Base-by-base conservation (phyloP, 2,888 invertebrate species). In the Zele albiditarsus region DNA sequence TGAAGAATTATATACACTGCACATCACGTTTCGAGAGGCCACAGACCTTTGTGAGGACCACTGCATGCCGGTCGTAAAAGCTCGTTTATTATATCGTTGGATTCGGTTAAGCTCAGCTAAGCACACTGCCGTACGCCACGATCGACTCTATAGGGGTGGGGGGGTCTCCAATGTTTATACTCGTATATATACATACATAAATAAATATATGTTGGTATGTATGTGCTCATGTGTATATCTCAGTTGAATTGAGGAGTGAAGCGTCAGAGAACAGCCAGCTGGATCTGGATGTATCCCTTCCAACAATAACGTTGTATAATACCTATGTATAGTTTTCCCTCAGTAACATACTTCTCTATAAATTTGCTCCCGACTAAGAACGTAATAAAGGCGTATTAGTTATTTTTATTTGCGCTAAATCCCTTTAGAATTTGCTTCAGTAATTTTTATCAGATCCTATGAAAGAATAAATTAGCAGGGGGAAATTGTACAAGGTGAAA, bases 11-110 rank as follows among this genome's bases (percentile, higher is more conserved):
- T 25, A 62, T 33, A 27, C 8, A 53, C 23, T 20, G n/a, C 20
- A 53, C n/a, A 53, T 68, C 28, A 68, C 20, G 49, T 27, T 14
- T 49, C 28, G 27, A 62, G 42, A 68, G 62, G 49, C 46, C 63
- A 74, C 53, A 46, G 60, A 62, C 62, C 66, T 71, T 46, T 74
- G 58, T 65, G 31, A 66, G 73, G 67, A 73, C 58, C 33, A 53
- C 49, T 46, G 27, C 70, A 46, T 62, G 31, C 46, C 57, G 62
- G 67, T 75, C 67, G 68, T 75, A 75, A 75, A 75, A 75, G 74
- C 71, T 74, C 71, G 68, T 75, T 75, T 67, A 71, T 75, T 75
- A 53, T 23, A 71, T 71, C 71, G 53, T 75, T 75, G 23, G 71
- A 31, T 25, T 31, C 60, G 67, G 67, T 71, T 71, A 69, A 74